phyloP scores from a whole-genome alignment of 2,888 invertebrate genomes.

The Laspeyria flexula region DNA sequence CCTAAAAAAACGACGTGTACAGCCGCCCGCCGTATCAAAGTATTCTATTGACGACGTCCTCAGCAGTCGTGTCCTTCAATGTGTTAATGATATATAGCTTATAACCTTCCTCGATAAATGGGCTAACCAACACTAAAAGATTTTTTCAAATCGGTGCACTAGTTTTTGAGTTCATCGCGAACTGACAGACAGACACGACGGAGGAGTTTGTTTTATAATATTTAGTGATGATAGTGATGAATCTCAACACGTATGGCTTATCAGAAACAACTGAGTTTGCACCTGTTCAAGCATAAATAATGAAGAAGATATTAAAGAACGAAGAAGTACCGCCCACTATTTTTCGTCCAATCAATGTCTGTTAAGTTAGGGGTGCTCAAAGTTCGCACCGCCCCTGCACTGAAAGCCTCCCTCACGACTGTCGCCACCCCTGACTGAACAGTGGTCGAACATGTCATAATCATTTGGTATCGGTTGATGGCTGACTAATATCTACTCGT shows the following conservation, averaged over 20 bases:
- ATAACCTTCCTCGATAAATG: too few species aligned
- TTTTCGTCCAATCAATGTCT: slow-evolving; percentile 54
- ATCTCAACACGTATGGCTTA: too few species aligned
- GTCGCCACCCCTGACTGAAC: slow-evolving; percentile 47
- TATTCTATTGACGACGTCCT: too few species aligned
- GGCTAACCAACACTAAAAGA: too few species aligned
- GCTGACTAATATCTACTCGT: slow-evolving; percentile 29
- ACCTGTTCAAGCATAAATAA: slow-evolving; percentile 49
- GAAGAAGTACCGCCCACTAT: slow-evolving; percentile 49
- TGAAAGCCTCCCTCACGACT: slow-evolving; percentile 45
- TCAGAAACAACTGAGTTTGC: slow-evolving; percentile 22
- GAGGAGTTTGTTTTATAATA: too few species aligned
- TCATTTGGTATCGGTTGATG: slow-evolving; percentile 45
- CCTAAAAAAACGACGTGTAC: too few species aligned
- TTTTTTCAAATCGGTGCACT: too few species aligned
- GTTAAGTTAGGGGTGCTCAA: slow-evolving; percentile 44
- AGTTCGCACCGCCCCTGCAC: slow-evolving; percentile 57
- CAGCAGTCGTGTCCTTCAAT: too few species aligned
- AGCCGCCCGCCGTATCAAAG: too few species aligned
- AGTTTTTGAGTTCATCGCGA: too few species aligned
- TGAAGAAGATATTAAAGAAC: slow-evolving; percentile 33
- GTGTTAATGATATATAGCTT: too few species aligned
- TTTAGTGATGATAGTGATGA: slow-evolving; percentile 2
- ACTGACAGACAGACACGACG: too few species aligned
- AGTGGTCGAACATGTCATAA: slow-evolving; percentile 44